Evolutionary conservation across 2,113 vertebrate genomes (phyloP), one percentile per base, ranked within the genome.

Genomic region (Hiodon tergisus): DNA sequence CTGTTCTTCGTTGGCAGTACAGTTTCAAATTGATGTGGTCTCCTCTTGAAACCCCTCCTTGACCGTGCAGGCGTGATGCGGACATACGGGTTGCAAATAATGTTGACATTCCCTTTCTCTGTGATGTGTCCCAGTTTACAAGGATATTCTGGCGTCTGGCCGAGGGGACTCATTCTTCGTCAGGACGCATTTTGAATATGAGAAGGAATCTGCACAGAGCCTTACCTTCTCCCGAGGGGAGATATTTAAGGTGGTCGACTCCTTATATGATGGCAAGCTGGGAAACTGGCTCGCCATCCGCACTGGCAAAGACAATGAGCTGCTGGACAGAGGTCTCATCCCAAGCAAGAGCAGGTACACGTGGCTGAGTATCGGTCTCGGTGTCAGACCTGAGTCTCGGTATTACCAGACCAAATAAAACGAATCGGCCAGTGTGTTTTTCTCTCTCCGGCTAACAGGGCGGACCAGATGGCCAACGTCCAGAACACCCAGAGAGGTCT

Each of bases 91-190:
- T 31, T 31, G 2, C 31, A 31, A 31, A 31, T 31, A 31, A 31
- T 2, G 31, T 31, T 31, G 48, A 63, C 50, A 5, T 9, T 8
- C 10, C 46, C 48, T 65, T 31, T 50, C 51, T 31, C 13, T 74
- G 50, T 72, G 48, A 4, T 73, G 52, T 60, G 10, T 72, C 86
- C 57, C 82, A 99, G 97, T 99, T 1, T 99, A 96, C 75, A 90
- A 95, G 89, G 96, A 98, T 82, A 96, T 98, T 71, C 87, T 98
- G 86, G 93, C 86, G 0, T 99, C 97, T 52, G 97, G 95, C 76
- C 87, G 97, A 86, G 97, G 97, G 1, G 97, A 99, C 85, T 96
- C 94, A 0, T 98, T 99, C 88, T 99, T 95, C 83, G 95, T 99
- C 85, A 92, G 97, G 79, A 98, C 94, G 51, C 97, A 99, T 85